Evolutionary conservation across 2,888 invertebrate species (phyloP).

Genomic region (Periphyllus acericola): DNA sequence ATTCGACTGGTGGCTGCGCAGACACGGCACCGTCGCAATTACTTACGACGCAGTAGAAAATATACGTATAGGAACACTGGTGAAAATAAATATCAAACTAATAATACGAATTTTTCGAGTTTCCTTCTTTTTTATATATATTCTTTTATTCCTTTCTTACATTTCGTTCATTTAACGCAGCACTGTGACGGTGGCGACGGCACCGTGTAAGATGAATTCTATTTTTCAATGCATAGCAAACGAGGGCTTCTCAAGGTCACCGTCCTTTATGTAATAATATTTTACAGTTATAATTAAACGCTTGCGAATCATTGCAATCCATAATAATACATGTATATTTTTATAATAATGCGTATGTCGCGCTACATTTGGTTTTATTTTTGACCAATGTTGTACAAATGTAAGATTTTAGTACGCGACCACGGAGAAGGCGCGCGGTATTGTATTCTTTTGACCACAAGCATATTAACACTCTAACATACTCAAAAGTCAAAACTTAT

Average conservation of each 20-base stretch:
- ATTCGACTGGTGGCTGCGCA: not conserved
- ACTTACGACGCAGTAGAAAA: not conserved
- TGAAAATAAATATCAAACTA: slow-evolving; percentile 12
- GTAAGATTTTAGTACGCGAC: not conserved
- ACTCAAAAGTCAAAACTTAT: no score
- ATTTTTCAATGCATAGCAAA: slow-evolving; percentile 10
- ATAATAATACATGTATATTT: not conserved
- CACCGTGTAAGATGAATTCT: slow-evolving; percentile 9
- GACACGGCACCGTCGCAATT: not conserved
- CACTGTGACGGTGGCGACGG: not conserved
- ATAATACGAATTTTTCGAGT: slow-evolving; percentile 3
- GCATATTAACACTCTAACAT: no score
- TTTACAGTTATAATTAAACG: slow-evolving; percentile 8
- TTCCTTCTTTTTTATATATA: not conserved
- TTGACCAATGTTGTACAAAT: not conserved
- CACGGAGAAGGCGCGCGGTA: not conserved
- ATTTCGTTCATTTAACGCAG: not conserved
- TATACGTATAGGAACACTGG: no score
- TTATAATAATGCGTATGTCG: not conserved
- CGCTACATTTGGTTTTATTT: not conserved
- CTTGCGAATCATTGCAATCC: not conserved
- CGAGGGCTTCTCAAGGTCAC: not conserved
- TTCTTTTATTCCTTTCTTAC: not conserved
- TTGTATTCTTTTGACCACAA: no score
- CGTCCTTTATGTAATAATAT: not conserved